Base-by-base conservation (phyloP, 2,888 invertebrate genomes). In the Zootermopsis nevadensis region DNA sequence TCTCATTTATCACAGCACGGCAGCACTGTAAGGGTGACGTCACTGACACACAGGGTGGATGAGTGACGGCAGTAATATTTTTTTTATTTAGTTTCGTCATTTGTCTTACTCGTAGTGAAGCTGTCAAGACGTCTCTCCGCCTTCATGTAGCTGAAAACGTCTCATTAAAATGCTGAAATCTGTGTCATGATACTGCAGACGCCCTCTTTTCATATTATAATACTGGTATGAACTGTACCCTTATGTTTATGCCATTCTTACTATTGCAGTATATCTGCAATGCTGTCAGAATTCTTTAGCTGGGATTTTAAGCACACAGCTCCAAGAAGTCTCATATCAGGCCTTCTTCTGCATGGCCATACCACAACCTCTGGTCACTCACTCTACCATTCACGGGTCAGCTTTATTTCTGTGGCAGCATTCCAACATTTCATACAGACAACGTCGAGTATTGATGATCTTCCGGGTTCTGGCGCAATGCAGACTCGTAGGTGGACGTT, bases 121-220 rank as follows among this genome's bases (percentile, higher is more conserved):
- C 60, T 60, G 60, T 60, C 60, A 60, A 60, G 60, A 60, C n/a
- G 60, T 60, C 60, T 60, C 76, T 8, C 24, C 76, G 76, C 76
- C 76, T 38, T 76, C 76, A 76, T 76, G 60, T 60, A 60, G 60
- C 27, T 60, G 76, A 42, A 76, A 76, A 42, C 33, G 79, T 79
- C 79, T 79, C 79, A 79, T 79, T 79, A 79, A 79, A 79, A 79
- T 38, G 79, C 60, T 79, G 79, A 79, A 79, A 79, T 79, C 79
- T 66, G 55, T 79, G 79, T 60, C 74, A 74, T n/a, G 74, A 1
- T 33, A 35, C 74, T 38, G n/a, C n/a, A 22, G 35, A 0, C n/a
- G 1, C 22, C 38, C 74, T 74, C 74, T 74, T 69, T 74, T 38
- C 74, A 74, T 74, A 74, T 74, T 74, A 7, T 74, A 74, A 74